Evolutionary conservation across 1,140 invertebrate species (phyloP), one percentile per base, ranked within the genome.

Genomic region (Archegozetes longisetosus): DNA sequence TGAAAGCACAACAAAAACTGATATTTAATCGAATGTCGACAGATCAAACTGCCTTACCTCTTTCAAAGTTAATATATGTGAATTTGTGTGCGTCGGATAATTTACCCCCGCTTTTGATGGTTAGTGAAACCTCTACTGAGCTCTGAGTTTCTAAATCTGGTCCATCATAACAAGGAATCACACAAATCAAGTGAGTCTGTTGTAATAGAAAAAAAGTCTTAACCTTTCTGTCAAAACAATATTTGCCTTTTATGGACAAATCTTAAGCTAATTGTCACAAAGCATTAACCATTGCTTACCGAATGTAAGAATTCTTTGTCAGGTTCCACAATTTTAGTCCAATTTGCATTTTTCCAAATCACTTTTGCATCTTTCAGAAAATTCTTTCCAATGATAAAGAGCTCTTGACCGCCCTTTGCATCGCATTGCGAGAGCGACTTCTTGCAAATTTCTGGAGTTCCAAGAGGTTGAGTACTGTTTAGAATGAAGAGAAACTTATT

Each of bases 311-410:
- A 62, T 48, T 64, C 63, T 53, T 57, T 57, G 46, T 64, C 62
- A 9, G 63, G 63, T 57, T 64, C 63, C 17, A 63, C 47, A 24
- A 63, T 52, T 54, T 64, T 64, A 2, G 46, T 54, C 63, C 63
- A 64, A 40, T 60, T 55, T 4, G 55, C 50, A 17, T 27, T 46
- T 40, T 56, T 82, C 71, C 96, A 95, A 47, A 89, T 77, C 9
- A 96, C 84, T 55, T 82, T 80, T 1, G 89, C 91, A 72, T 95
- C 90, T 74, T 95, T 94, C 14, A 92, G 77, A 70, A 97, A 96
- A 73, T 97, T 96, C 73, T 96, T 95, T 12, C 93, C 92, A 55
- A 97, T 81, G 51, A 96, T 84, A 70, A 95, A 95, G 17, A 97
- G 73, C 69, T 95, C 91, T 23, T 65, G 60, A 1, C 88, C 88